Base-by-base conservation (phyloP, 2,888 invertebrate genomes). In the Lutraria lutraria region DNA sequence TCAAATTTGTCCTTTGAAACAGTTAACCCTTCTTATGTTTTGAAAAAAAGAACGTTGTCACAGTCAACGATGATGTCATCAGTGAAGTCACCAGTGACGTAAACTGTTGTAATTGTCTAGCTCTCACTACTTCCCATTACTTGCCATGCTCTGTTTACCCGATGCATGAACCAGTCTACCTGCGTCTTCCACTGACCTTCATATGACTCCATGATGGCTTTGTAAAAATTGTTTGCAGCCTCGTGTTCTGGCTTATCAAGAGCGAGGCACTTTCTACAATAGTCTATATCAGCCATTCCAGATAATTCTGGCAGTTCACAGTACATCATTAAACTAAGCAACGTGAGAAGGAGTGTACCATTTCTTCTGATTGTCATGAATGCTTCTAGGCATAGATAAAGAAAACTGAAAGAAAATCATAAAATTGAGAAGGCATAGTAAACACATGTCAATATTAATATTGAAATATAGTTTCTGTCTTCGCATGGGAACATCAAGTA, bases 301-400 rank as follows among this genome's bases (percentile, higher is more conserved):
- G 76, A 53, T 16, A 92, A 85, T 79, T 92, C 92, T 21, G 92
- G 89, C 29, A 92, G 83, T 31, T 90, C 86, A 56, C 90, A 83
- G n/a, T 91, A 86, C 89, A 86, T 83, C 92, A 92, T 92, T 31
- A 90, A 79, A 52, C 86, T 86, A 2, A 92, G 90, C 3, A 91
- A 76, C 1, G 92, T 91, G 25, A 92, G 63, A 25, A 92, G 85
- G 13, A 90, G 60, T 19, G 86, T 84, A 0, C 90, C 88, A 53
- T 92, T 54, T 29, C 89, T 83, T 29, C 92, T 81, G 12, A 92
- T 81, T 15, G 88, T 81, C 89, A 92, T 86, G 81, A 87, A 92
- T 0, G 91, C 90, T 29, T 92, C 89, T 31, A 89, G 84, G 60
- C 91, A 91, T 68, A 87, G 43, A 80, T 81, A 91, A 21, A 88